Evolutionary conservation across 2,888 invertebrate genomes (phyloP).

Genomic region (Neuroscelio doddi): DNA sequence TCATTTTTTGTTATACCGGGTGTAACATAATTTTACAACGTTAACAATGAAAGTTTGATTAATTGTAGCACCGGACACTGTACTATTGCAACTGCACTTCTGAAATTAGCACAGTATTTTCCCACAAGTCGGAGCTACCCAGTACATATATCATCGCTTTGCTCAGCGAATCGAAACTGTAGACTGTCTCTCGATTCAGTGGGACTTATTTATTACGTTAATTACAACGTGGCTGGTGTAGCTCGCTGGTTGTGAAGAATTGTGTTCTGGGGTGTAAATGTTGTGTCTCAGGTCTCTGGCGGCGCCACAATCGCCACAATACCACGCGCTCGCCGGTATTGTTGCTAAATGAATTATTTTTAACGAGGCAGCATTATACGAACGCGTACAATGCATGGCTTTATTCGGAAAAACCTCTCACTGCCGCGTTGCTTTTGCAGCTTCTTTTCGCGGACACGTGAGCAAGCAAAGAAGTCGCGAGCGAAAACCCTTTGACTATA

Average conservation of each 20-base stretch:
- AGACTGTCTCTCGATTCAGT: constrained; percentile 38
- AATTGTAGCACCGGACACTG: too few relatives aligned
- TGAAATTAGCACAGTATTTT: too few relatives aligned
- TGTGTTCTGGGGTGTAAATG: constrained; percentile 42
- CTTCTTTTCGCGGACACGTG: constrained; percentile 19
- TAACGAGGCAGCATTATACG: constrained; percentile 64
- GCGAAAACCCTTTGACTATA: constrained; percentile 7
- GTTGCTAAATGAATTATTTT: constrained; percentile 66
- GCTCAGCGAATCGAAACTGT: constrained; percentile 41
- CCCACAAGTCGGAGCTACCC: too few relatives aligned
- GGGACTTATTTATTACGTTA: constrained; percentile 48
- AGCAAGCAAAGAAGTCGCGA: not conserved
- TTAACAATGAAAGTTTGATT: too few relatives aligned
- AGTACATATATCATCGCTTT: too few relatives aligned
- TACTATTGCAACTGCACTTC: too few relatives aligned
- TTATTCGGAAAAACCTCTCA: constrained; percentile 51
- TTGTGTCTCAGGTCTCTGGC: constrained; percentile 39
- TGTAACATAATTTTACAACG: too few relatives aligned
- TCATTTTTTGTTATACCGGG: too few relatives aligned
- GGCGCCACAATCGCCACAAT: constrained; percentile 15
- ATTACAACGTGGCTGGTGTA: constrained; percentile 43
- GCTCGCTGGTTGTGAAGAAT: constrained; percentile 50
- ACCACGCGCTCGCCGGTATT: constrained; percentile 33
- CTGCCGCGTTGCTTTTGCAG: constrained; percentile 10
- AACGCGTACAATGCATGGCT: constrained; percentile 55